These are phyloP conservation scores for Corythaixoides concolor DNA, from an alignment of 2,113 vertebrate species.

Conservation along the genomic window DNA sequence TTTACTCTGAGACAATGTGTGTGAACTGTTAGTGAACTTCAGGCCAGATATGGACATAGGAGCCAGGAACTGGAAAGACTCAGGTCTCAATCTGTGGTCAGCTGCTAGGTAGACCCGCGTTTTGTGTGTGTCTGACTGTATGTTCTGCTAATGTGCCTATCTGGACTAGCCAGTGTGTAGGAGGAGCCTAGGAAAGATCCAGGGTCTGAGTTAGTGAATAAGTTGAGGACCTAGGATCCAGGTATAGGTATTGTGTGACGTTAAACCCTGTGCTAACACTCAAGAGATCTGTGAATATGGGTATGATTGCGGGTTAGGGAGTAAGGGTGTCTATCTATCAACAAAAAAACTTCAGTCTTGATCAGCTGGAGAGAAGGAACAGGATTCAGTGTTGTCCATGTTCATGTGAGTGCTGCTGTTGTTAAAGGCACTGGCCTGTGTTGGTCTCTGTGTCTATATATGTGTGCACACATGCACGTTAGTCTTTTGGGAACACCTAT, in stretches of 20 bases:
- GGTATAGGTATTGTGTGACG: neutral
- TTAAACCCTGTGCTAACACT: neutral
- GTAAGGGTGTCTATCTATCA: neutral
- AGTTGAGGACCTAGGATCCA: neutral
- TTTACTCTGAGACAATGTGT: neutral
- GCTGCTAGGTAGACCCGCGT: neutral
- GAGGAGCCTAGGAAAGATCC: neutral
- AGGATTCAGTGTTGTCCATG: neutral
- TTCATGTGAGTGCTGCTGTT: neutral
- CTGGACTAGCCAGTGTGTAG: neutral
- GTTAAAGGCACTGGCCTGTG: neutral
- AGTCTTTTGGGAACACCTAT: neutral
- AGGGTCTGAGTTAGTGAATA: neutral
- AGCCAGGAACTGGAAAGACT: neutral
- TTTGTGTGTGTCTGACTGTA: neutral
- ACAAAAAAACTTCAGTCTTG: neutral
- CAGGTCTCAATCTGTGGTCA: neutral
- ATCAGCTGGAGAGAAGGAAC: neutral
- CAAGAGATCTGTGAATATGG: neutral
- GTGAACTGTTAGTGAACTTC: neutral
- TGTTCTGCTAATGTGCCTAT: neutral
- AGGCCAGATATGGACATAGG: neutral
- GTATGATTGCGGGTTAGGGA: neutral
- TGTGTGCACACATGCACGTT: accelerated
- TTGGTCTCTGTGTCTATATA: neutral